Conservation (phyloP, 2,113 vertebrate species). For the Lutjanus erythropterus region DNA sequence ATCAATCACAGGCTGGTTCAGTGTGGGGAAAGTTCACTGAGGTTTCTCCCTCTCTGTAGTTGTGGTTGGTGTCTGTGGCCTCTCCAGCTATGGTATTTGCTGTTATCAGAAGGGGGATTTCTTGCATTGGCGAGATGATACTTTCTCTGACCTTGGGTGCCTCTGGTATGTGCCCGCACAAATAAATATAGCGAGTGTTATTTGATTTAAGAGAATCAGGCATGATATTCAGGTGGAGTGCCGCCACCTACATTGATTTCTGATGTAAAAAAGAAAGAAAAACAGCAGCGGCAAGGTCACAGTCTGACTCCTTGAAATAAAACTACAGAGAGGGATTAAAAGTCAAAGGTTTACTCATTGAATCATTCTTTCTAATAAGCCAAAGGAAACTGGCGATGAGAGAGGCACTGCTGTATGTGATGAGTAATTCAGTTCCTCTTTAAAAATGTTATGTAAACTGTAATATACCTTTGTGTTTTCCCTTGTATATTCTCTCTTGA, state of each 20-base stretch:
- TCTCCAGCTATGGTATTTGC: conserved; percentile 51
- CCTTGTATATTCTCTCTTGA: neutral
- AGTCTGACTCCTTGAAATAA: conserved; percentile 25
- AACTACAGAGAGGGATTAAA: conserved; percentile 14
- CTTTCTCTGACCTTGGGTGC: conserved; percentile 61
- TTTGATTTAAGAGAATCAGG: conserved; percentile 49
- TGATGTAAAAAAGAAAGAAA: conserved; percentile 25
- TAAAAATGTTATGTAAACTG: conserved; percentile 14
- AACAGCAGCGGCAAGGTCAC: conserved; percentile 2
- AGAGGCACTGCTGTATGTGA: neutral
- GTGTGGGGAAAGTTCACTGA: conserved; percentile 61
- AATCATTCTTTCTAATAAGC: conserved; percentile 6
- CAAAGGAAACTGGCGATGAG: neutral
- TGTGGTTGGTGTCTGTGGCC: conserved; percentile 42
- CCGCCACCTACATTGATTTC: conserved; percentile 55
- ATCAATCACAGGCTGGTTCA: conserved; percentile 71
- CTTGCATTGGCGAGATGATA: conserved; percentile 50
- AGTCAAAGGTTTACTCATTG: conserved; percentile 26
- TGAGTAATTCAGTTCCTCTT: neutral
- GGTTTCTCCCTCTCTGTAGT: conserved; percentile 44
- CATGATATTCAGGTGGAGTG: conserved; percentile 30
- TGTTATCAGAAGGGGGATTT: conserved; percentile 60
- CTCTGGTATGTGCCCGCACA: conserved; percentile 32
- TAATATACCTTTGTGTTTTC: conserved; percentile 24
- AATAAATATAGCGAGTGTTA: conserved; percentile 40